Percentiles rank a stretch among this genome's conserved stretches.
Evolutionary conservation across 2,888 invertebrate species (phyloP).

Genomic region (Drosophila neoperkinsi): DNA sequence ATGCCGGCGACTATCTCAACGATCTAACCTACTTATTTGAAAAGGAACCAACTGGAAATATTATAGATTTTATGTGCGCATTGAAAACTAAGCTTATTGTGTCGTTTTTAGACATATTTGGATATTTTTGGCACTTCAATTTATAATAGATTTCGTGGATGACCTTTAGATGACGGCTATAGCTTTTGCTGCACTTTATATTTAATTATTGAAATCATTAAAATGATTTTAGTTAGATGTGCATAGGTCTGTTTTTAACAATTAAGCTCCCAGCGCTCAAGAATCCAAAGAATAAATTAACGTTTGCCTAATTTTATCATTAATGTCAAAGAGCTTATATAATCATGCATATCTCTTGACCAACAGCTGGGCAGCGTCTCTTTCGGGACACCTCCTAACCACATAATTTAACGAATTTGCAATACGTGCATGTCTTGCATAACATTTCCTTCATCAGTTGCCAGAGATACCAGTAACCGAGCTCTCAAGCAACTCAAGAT

Average conservation of each 20-base stretch:
- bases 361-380: slow-evolving; percentile 23
- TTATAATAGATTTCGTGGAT: neutral
- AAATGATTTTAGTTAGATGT: neutral
- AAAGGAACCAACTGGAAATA: slow-evolving; percentile 19
- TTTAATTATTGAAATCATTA: neutral
- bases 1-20: slow-evolving; percentile 41
- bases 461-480: slow-evolving; percentile 25
- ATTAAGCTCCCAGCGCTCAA: neutral
- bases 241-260: neutral
- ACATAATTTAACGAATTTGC: slow-evolving; percentile 66
- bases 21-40: slow-evolving; percentile 59
- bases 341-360: slow-evolving; percentile 20
- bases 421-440: slow-evolving; percentile 76
- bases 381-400: slow-evolving; percentile 46
- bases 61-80: slow-evolving; percentile 8
- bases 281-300: neutral
- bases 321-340: slow-evolving; percentile 39
- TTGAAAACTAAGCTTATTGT: neutral
- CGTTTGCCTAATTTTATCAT: slow-evolving; percentile 40
- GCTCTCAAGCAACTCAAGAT: slow-evolving; percentile 37
- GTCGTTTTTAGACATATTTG: slow-evolving; percentile 5
- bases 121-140: slow-evolving; percentile 6
- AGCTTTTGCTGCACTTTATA: neutral
- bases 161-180: neutral
- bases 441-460: slow-evolving; percentile 72